Base-by-base conservation (phyloP, 2,888 invertebrate species). In the Stratiomys singularior region DNA sequence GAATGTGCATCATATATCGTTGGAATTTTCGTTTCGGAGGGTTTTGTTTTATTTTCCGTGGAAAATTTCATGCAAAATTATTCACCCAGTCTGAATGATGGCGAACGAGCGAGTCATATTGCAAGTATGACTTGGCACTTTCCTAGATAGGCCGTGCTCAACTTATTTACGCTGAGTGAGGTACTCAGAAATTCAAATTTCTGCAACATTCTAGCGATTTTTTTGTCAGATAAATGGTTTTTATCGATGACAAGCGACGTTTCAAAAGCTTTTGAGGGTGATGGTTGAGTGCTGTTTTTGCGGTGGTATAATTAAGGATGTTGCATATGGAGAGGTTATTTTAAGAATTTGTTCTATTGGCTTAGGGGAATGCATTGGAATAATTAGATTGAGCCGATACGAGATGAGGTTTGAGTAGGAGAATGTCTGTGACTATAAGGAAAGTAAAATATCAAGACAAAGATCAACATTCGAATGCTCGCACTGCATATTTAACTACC, bases 51-150 rank as follows among this genome's bases (percentile, higher is more conserved):
- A 11, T 27, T 18, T 23, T 74, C 30, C 56, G n/a, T 27, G 56
- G 28, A 18, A 60, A 74, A 74, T 60, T 74, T 74, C 60, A 74
- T 74, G 74, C 74, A 74, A 74, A 74, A 74, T 60, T 74, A 74
- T 74, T 74, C 74, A 60, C 58, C 23, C 60, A 3, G 74, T 74
- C 74, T 74, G 74, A 44, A 3, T n/a, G n/a, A 15, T 52, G n/a
- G 37, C 18, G 18, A 2, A 1, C 27, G 28, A 9, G 37, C 3
- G 37, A 72, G 56, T 56, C 28, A 28, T 72, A 25, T 30, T 63
- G 52, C 23, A 56, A n/a, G 66, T 66, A 76, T 76, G 66, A 76
- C 27, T 76, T 76, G 76, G 56, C 67, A 76, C 58, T 76, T 76
- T 76, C 37, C 28, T 72, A 5, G 74, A 74, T 37, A 58, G 60